Conservation (phyloP, 2,797 vertebrate species). For the Coranthus polyacanthus region DNA sequence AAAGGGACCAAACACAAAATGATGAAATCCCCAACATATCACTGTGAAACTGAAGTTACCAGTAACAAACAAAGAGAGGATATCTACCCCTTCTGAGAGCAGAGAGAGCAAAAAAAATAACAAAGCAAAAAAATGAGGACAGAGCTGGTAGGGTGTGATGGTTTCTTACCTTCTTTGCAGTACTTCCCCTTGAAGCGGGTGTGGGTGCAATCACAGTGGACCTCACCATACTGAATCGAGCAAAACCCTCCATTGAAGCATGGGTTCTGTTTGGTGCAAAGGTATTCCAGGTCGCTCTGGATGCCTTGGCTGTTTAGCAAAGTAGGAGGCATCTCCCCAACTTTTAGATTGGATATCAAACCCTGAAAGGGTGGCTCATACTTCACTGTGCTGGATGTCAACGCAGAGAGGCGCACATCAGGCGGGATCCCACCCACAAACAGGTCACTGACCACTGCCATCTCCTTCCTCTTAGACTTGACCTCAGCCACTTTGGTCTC, state of each 20-base stretch:
- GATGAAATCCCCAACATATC: background rate
- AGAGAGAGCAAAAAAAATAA: background rate
- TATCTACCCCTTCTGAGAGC: background rate
- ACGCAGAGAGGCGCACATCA: slow-evolving; percentile 92
- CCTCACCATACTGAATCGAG: slow-evolving; percentile 88
- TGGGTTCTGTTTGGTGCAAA: slow-evolving; percentile 90
- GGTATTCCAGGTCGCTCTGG: slow-evolving; percentile 88
- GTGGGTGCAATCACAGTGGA: slow-evolving; percentile 92
- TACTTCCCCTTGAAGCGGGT: slow-evolving; percentile 92
- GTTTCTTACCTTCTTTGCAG: slow-evolving; percentile 93
- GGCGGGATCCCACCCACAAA: slow-evolving; percentile 96
- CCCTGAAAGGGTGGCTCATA: slow-evolving; percentile 94
- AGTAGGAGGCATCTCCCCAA: slow-evolving; percentile 91
- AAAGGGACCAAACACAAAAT: background rate
- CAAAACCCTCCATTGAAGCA: slow-evolving; percentile 93
- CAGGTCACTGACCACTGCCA: slow-evolving; percentile 94
- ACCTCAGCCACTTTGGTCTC: slow-evolving; percentile 91
- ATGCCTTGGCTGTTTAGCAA: slow-evolving; percentile 93
- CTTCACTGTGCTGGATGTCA: slow-evolving; percentile 94
- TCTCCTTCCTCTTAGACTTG: slow-evolving; percentile 93
- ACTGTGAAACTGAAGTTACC: background rate
- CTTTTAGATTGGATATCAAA: slow-evolving; percentile 92
- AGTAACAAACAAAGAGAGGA: background rate
- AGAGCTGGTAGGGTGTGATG: background rate
- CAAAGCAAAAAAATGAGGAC: background rate